phyloP scores from a whole-genome alignment of 2,797 vertebrate species.

The Argentina silus region DNA sequence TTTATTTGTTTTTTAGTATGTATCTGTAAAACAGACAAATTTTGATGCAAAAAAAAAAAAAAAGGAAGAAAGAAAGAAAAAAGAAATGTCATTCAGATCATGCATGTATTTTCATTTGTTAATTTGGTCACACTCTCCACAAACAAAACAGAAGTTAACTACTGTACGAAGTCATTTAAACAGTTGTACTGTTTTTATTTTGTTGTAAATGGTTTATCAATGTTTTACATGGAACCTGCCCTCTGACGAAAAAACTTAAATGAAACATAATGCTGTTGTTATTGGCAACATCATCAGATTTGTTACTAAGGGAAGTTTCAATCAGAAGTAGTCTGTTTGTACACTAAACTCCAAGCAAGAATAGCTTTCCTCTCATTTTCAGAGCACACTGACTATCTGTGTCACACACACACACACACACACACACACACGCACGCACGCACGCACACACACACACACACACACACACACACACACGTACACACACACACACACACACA shows the following conservation, averaged over 20 bases:
- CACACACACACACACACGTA: slow-evolving; percentile 5
- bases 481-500: not conserved
- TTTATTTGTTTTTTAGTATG: slow-evolving; percentile 54
- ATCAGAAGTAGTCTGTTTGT: slow-evolving; percentile 41
- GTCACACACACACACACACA: slow-evolving; percentile 38
- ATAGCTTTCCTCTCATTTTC: slow-evolving; percentile 28
- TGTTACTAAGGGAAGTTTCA: slow-evolving; percentile 44
- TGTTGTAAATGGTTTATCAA: slow-evolving; percentile 61
- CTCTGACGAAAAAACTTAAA: slow-evolving; percentile 45
- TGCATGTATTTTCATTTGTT: slow-evolving; percentile 61
- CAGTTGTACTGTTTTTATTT: slow-evolving; percentile 56
- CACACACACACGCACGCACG: not conserved
- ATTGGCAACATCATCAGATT: slow-evolving; percentile 28
- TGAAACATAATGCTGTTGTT: slow-evolving; percentile 51
- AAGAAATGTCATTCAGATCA: slow-evolving; percentile 47
- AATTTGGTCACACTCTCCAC: not conserved
- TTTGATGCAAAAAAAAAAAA: slow-evolving; percentile 55
- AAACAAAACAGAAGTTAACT: slow-evolving; percentile 40
- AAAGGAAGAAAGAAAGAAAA: slow-evolving; percentile 58
- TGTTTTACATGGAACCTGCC: slow-evolving; percentile 54
- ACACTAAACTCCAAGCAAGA: slow-evolving; percentile 67
- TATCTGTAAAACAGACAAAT: slow-evolving; percentile 62
- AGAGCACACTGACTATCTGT: slow-evolving; percentile 35
- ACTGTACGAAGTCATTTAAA: slow-evolving; percentile 69
- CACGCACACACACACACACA: slow-evolving; percentile 23